Base-by-base conservation (phyloP, 2,797 vertebrate genomes). In the Eremophila alpestris region DNA sequence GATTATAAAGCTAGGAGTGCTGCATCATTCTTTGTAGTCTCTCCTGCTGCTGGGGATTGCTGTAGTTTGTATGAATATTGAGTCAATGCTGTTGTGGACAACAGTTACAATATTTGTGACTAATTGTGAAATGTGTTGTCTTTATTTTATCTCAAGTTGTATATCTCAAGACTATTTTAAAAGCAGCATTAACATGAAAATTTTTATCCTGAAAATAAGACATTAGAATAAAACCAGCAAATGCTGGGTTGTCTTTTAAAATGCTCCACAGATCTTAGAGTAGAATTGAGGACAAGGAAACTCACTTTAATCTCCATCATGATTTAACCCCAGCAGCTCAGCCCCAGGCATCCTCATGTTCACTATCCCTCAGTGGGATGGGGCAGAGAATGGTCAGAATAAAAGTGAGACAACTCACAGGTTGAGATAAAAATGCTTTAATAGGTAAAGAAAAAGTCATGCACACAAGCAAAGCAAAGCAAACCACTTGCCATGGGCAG, bases 71-170 rank as follows among this genome's bases (percentile, higher is more conserved):
- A 40, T 63, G 30, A 87, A 46, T 38, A 67, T 12, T 63, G 59
- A 63, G 13, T 77, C 70, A 70, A 3, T 55, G 20, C 36, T 81
- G 62, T 16, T 7, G 1, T 15, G 3, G 13, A 32, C 22, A 76
- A 41, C 6, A 75, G 21, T 43, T 79, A 21, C 16, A 63, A 48
- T 38, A 12, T 38, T 38, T 38, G 38, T 38, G 29, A 67, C 30
- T 65, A 70, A 74, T 56, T 70, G 9, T 64, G 41, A 71, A 75
- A 71, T 60, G 3, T 34, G 5, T 52, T 73, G 15, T 32, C 46
- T 89, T 89, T 59, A 30, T 67, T 89, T 89, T 59, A 30, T 67
- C 17, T 76, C 34, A 65, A 34, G 8, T 82, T 91, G 27, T 51
- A n/a, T n/a, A n/a, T n/a, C n/a, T n/a, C n/a, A 40, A 54, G 32